Evolutionary conservation across 2,888 invertebrate genomes (phyloP).

Genomic region (Drepana falcataria): DNA sequence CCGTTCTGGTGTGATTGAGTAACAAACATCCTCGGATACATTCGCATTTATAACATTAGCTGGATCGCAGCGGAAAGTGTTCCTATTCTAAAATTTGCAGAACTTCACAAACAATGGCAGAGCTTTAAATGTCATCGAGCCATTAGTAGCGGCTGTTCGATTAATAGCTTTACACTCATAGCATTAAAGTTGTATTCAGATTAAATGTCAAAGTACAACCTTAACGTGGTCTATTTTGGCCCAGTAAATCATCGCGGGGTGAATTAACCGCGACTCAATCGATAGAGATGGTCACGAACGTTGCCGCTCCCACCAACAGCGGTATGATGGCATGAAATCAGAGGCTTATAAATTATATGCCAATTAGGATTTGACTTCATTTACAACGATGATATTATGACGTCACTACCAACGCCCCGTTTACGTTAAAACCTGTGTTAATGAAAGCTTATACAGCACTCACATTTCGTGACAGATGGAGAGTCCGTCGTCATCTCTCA

Average conservation of each 20-base stretch:
- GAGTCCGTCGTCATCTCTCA: no score
- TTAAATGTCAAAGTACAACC: constrained; percentile 3
- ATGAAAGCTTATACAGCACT: no score
- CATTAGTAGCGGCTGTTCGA: not conserved
- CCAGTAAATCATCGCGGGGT: not conserved
- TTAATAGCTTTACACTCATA: not conserved
- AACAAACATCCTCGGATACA: no score
- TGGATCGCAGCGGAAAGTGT: no score
- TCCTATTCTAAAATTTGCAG: no score
- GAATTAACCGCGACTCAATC: not conserved
- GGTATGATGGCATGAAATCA: not conserved
- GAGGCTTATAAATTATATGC: not conserved
- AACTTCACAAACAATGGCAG: no score
- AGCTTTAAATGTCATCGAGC: not conserved
- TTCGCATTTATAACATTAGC: no score
- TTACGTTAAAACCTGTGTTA: no score
- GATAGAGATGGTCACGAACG: not conserved
- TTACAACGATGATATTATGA: no score
- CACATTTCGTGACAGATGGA: no score
- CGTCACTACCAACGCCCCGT: no score
- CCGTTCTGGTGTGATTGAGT: no score
- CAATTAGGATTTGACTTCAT: not conserved
- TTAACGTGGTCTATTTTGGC: constrained; percentile 4
- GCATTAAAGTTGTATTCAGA: not conserved
- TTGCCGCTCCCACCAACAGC: not conserved